Evolutionary conservation across 2,888 invertebrate species (phyloP), one percentile per base, ranked within the genome.

Genomic region (Synanthedon formicaeformis): DNA sequence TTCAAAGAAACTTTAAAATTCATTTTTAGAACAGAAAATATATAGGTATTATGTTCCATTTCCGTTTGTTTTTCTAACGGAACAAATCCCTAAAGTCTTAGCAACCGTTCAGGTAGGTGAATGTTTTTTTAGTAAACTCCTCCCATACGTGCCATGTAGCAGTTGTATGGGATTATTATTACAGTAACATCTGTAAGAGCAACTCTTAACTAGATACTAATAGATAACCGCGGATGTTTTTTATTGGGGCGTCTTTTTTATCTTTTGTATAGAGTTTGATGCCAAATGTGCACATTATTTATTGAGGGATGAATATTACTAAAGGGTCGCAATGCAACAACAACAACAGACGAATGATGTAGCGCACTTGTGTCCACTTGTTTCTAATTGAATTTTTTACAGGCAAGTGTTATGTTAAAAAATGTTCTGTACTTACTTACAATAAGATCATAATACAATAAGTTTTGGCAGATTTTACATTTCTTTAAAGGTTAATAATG

Each of bases 211-310:
- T 84, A 83, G 87, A 87, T 83, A 86, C 83, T 82, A 84, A 86
- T 85, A 86, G 85, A 84, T 84, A 84, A 83, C 84, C 81, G 73
- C 86, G 80, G 83, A 78, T 85, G 86, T 67, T 86, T 86, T 87
- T 86, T 86, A 86, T 85, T 75, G 67, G 69, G 65, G 64, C 67
- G 71, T 71, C 72, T 71, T 82, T 79, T 84, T 83, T 80, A 76
- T 78, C 81, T 81, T 76, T 85, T 86, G 82, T 85, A 67, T 75
- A 66, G 69, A 65, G 66, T 65, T 67, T 69, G 69, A 69, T 67
- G 69, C 82, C 87, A 83, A 86, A 84, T 86, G 86, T 78, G 77
- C 80, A 68, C 74, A 78, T 80, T 82, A 80, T 82, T 84, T 80
- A 79, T 77, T 61, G 70, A 84, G 83, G 82, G 70, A 57, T 53